Evolutionary conservation across 1,140 invertebrate genomes (phyloP), one percentile per base, ranked within the genome.

Genomic region (Anastrepha obliqua): DNA sequence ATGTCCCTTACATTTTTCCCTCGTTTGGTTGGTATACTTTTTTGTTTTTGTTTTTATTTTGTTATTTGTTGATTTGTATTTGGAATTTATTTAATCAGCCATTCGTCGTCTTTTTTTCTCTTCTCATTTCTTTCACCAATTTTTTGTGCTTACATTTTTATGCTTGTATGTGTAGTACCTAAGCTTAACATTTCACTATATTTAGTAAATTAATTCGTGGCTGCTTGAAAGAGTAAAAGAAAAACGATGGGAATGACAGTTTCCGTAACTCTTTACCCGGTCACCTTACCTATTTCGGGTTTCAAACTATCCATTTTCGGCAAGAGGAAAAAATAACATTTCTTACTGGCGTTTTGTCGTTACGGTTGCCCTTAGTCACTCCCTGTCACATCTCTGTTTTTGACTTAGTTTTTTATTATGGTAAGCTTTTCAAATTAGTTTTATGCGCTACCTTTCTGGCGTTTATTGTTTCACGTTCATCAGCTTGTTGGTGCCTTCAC

Each of bases 381-480:
- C 8, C 15, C 11, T 20, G 47, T 81, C 47, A 81, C 74, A 29
- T n/a, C 42, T 20, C n/a, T 47, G 20, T 74, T 74, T 70, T 51
- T 70, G 15, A 70, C 39, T 67, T 39, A 67, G 15, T 78, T 78
- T 78, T 78, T 78, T 51, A 39, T 29, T 29, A 29, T 29, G 29
- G n/a, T 78, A 51, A 51, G 70, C 17, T 51, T 29, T 47, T 55
- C 13, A 5, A 17, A 81, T 81, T 81, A 81, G 17, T 47, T 81
- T 81, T 55, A 55, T 81, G 47, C 74, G 47, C 47, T 81, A 55
- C 47, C 74, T 81, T 81, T 81, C 11, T 81, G 74, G 74, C 74
- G 74, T 81, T 81, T 44, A 81, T 81, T 81, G 74, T 55, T 81
- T 81, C 47, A 81, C 74, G 74, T 55, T 81, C 74, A 51, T 42